phyloP scores from a whole-genome alignment of 2,113 vertebrate genomes.

The Neodon shergylaensis region DNA sequence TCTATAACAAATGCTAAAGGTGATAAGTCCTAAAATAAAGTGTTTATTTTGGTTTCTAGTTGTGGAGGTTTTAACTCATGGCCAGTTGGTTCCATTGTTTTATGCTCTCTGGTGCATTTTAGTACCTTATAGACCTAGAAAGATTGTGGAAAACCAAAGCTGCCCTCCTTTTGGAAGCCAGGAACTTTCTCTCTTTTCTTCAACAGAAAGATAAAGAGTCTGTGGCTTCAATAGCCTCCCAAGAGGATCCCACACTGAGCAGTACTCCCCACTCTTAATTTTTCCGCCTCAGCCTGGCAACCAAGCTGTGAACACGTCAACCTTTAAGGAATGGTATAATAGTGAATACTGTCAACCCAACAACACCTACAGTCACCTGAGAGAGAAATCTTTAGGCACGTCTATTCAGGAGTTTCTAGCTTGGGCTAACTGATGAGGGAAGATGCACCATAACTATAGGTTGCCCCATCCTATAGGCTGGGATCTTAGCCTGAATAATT shows the following conservation, averaged over 20 bases:
- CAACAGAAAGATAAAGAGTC: neutral
- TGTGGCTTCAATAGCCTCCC: neutral
- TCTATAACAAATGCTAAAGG: neutral
- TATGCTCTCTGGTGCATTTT: neutral
- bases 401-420: neutral
- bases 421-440: neutral
- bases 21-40: neutral
- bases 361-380: neutral
- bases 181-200: neutral
- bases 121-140: neutral
- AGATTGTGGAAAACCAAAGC: neutral
- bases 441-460: neutral
- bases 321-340: neutral
- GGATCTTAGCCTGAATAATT: neutral
- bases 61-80: neutral
- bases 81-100: neutral
- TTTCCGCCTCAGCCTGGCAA: neutral
- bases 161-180: neutral
- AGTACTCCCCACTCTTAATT: neutral
- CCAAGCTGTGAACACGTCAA: neutral
- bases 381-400: too few relatives aligned
- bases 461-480: too few relatives aligned
- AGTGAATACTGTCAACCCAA: too few relatives aligned
- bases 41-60: neutral
- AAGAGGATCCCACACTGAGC: neutral